A percentile compares a stretch with the other conserved stretches of the same genome.
Conservation (phyloP, 2,888 invertebrate species). For the Achlya flavicornis region DNA sequence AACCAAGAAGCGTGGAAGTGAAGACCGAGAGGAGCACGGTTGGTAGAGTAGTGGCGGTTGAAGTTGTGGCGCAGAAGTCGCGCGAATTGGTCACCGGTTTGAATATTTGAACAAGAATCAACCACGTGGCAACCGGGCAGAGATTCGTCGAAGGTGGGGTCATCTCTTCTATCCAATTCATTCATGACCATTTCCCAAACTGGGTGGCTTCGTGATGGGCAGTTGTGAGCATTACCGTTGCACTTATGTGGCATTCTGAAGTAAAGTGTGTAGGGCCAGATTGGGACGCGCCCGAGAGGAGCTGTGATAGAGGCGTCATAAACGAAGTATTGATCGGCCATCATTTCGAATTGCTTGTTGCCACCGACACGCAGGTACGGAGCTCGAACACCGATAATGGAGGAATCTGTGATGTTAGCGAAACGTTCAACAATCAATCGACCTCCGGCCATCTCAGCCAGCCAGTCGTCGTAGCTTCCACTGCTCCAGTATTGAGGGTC, state of each 20-base stretch:
- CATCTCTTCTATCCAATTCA: conserved; percentile 95
- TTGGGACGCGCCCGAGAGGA: conserved; percentile 93
- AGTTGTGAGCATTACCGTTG: conserved; percentile 96
- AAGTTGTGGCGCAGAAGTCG: conserved; percentile 96
- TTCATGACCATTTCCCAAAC: conserved; percentile 99
- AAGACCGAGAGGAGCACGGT: conserved; percentile 95
- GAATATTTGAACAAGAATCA: conserved; percentile 96
- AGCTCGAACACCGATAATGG: conserved; percentile 94
- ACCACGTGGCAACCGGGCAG: conserved; percentile 97
- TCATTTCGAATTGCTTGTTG: conserved; percentile 98
- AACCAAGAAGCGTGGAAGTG: conserved; percentile 98
- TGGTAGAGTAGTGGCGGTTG: conserved; percentile 95
- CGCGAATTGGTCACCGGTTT: conserved; percentile 94
- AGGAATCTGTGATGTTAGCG: conserved; percentile 95
- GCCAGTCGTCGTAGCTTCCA: conserved; percentile 95
- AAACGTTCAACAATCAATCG: conserved; percentile 94
- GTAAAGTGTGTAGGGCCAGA: conserved; percentile 98
- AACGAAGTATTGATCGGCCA: conserved; percentile 97
- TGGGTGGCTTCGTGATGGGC: conserved; percentile 94
- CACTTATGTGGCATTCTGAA: conserved; percentile 98
- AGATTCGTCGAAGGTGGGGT: conserved; percentile 96
- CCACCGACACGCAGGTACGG: conserved; percentile 96
- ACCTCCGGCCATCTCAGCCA: conserved; percentile 97
- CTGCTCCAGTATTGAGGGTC: conserved; percentile 95
- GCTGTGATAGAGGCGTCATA: conserved; percentile 98